Conservation (phyloP, 2,113 vertebrate genomes). For the Smithornis capensis region DNA sequence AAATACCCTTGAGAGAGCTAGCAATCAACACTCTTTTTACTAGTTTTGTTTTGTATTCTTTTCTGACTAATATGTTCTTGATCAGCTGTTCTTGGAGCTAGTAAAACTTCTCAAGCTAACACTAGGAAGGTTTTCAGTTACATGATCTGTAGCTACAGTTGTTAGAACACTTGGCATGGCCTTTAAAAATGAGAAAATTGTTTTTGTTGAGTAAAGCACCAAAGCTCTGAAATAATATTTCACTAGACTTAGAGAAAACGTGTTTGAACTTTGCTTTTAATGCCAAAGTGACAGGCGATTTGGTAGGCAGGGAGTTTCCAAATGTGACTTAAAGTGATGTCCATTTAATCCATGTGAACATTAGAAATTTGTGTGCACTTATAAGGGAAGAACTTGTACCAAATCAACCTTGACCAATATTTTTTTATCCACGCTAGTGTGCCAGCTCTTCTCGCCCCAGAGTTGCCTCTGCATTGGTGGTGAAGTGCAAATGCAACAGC, state of each 20-base stretch:
- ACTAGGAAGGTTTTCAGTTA: slow-evolving; percentile 63
- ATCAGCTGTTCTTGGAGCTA: slow-evolving; percentile 64
- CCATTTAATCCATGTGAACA: neutral
- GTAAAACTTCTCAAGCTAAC: slow-evolving; percentile 66
- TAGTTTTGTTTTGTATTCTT: slow-evolving; percentile 62
- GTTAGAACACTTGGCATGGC: slow-evolving; percentile 49
- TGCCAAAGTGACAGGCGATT: slow-evolving; percentile 21
- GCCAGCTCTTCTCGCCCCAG: neutral
- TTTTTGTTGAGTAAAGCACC: slow-evolving; percentile 49
- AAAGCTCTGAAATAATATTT: slow-evolving; percentile 54
- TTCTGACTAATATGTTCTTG: slow-evolving; percentile 45
- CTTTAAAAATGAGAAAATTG: slow-evolving; percentile 61
- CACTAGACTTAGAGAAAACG: slow-evolving; percentile 36
- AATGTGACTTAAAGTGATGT: neutral
- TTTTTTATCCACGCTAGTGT: neutral
- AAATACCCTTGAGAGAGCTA: slow-evolving; percentile 53
- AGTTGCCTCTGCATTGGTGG: neutral
- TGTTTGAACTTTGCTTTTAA: slow-evolving; percentile 41
- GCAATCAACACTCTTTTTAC: slow-evolving; percentile 59
- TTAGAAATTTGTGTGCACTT: neutral
- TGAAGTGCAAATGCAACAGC: neutral
- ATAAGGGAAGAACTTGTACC: neutral
- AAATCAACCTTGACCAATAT: neutral
- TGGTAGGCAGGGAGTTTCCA: neutral
- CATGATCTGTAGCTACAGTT: slow-evolving; percentile 62